A percentile compares a stretch with the other conserved stretches of the same genome.
Evolutionary conservation across 2,888 invertebrate species (phyloP).

Genomic region (Chorisops tibialis): DNA sequence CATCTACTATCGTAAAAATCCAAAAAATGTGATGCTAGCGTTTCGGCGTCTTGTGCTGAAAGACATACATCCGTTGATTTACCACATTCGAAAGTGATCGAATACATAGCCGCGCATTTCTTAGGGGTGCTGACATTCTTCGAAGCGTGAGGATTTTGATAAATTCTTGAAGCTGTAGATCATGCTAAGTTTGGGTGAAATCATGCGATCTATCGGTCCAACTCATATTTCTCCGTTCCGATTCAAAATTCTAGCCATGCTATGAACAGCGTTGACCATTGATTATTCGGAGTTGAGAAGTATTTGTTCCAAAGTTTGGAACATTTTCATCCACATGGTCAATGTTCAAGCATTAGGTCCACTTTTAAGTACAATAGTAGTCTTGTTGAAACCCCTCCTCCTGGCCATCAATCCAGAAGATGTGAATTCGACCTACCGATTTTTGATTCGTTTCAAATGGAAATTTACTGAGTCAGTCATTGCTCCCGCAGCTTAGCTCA

Average conservation of each 20-base stretch:
- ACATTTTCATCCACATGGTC: conserved; percentile 74
- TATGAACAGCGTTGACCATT: conserved; percentile 71
- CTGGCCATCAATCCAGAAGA: conserved; percentile 65
- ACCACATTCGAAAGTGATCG: conserved; percentile 54
- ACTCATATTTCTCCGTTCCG: conserved; percentile 72
- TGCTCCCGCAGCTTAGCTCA: too few relatives aligned
- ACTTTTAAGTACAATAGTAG: conserved; percentile 76
- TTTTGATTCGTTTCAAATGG: conserved; percentile 72
- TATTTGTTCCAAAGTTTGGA: conserved; percentile 74
- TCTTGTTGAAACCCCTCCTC: conserved; percentile 73
- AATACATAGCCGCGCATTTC: conserved; percentile 69
- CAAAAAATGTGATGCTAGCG: conserved; percentile 48
- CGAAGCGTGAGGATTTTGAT: conserved; percentile 67
- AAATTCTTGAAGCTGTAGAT: conserved; percentile 67
- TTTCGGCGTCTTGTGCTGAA: conserved; percentile 43
- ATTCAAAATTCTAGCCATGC: conserved; percentile 80
- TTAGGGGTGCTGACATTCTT: conserved; percentile 74
- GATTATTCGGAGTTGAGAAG: conserved; percentile 65
- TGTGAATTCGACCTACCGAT: conserved; percentile 74
- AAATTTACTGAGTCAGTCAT: conserved; percentile 59
- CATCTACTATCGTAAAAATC: conserved; percentile 49
- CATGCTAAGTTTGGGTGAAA: conserved; percentile 68
- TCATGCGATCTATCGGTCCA: conserved; percentile 78
- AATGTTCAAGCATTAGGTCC: conserved; percentile 71
- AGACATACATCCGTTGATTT: conserved; percentile 38